Evolutionary conservation across 2,797 vertebrate species (phyloP), one percentile per base, ranked within the genome.

Genomic region (Xerus rutilus): DNA sequence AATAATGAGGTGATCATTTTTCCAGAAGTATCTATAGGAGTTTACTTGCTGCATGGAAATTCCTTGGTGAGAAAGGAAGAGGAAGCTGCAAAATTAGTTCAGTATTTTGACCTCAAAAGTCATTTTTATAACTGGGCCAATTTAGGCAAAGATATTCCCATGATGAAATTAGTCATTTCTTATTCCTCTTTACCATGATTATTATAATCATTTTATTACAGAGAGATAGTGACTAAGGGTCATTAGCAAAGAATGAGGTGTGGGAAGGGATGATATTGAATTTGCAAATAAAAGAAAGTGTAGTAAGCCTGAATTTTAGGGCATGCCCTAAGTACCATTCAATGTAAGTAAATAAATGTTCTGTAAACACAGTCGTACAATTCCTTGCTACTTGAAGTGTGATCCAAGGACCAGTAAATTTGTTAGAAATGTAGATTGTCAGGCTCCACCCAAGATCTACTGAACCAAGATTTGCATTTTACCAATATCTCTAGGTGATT

Each of bases 391-490:
- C 74, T 94, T 21, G 64, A 54, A 73, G 30, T 45, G 4, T n/a
- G 20, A 18, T 52, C 54, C 21, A 45, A 12, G 81, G 21, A 21
- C 43, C 13, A 59, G 64, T 3, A 39, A 70, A n/a, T 54, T 57
- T 81, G 15, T 39, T 83, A 65, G 45, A 92, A 86, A 62, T 20
- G 13, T 7, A 54, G 21, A 67, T 39, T 59, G 39, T 82, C 14
- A 86, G 20, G n/a, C 4, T 72, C 14, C 20, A 57, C 7, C 25
- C 23, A 67, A 49, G 9, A 78, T 45, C 23, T 83, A 17, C 15
- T 78, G 64, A 64, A 69, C 47, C 21, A 54, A 39, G 45, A 92
- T 91, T 78, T 86, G 11, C 67, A 64, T 96, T 84, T 88, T 57
- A 74, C 70, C 45, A 74, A 52, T n/a, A 21, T 45, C 35, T 23